Evolutionary conservation across 2,797 vertebrate genomes (phyloP).

Genomic region (Anas capensis): DNA sequence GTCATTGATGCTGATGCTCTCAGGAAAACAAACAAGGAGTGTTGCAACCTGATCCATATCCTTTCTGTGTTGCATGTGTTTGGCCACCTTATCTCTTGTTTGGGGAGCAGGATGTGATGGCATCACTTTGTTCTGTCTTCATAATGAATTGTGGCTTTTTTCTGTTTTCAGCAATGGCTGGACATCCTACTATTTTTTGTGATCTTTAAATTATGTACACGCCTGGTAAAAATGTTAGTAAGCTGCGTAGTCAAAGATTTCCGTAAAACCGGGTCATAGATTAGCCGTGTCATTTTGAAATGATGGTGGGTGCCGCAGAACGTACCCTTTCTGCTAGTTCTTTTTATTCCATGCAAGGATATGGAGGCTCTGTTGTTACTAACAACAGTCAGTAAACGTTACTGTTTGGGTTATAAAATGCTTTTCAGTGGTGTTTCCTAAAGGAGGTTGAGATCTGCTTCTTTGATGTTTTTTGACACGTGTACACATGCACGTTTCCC

Average conservation of each 20-base stretch:
- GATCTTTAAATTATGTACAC: neutral
- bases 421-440: neutral
- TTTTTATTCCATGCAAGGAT: neutral
- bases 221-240: neutral
- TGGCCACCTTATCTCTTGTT: neutral
- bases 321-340: neutral
- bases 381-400: neutral
- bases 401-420: neutral
- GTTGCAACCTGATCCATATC: neutral
- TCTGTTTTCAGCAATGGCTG: neutral
- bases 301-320: neutral
- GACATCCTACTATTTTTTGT: neutral
- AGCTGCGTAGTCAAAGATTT: neutral
- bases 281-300: rapidly evolving
- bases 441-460: neutral
- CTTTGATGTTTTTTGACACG: neutral
- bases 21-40: neutral
- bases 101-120: neutral
- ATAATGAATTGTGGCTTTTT: neutral
- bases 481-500: rapidly evolving
- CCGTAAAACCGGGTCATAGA: neutral
- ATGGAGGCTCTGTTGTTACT: neutral
- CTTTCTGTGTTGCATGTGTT: neutral
- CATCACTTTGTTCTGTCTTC: neutral
- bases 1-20: neutral